A percentile compares a stretch with the other conserved stretches of the same genome.
Evolutionary conservation across 2,888 invertebrate genomes (phyloP).

Genomic region (Tromatobia lineatoria): DNA sequence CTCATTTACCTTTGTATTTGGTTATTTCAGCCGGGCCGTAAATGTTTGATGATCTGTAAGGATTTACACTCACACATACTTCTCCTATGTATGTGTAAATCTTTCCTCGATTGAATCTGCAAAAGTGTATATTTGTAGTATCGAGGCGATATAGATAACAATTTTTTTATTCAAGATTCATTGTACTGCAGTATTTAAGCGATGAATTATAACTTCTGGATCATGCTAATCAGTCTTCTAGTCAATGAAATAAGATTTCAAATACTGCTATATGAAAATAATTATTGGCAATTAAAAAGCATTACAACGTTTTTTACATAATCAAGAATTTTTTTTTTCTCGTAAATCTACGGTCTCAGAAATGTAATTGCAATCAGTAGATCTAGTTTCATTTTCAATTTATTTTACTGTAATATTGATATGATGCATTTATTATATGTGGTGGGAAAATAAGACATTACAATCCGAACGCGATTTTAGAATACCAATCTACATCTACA

Average conservation of each 20-base stretch:
- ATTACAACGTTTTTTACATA: background rate
- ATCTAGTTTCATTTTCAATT: no score
- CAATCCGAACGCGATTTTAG: no score
- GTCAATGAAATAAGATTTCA: background rate
- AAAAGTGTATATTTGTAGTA: conserved; percentile 78
- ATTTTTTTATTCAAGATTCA: background rate
- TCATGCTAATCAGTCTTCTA: background rate
- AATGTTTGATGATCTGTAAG: conserved; percentile 96
- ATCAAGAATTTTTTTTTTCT: background rate
- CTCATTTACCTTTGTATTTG: conserved; percentile 91
- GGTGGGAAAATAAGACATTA: no score
- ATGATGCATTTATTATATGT: no score
- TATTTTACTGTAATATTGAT: no score
- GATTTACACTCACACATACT: conserved; percentile 98
- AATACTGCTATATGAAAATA: background rate
- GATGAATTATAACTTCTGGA: background rate
- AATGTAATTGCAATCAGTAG: no score
- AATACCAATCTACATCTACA: no score
- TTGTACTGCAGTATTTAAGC: background rate
- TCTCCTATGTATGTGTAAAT: conserved; percentile 99
- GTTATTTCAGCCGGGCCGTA: conserved; percentile 95
- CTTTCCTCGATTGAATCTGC: conserved; percentile 95
- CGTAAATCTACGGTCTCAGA: background rate
- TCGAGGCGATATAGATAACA: background rate
- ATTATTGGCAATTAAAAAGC: background rate